Evolutionary conservation across 1,140 invertebrate genomes (phyloP), one percentile per base, ranked within the genome.

Genomic region (Solenopsis invicta): DNA sequence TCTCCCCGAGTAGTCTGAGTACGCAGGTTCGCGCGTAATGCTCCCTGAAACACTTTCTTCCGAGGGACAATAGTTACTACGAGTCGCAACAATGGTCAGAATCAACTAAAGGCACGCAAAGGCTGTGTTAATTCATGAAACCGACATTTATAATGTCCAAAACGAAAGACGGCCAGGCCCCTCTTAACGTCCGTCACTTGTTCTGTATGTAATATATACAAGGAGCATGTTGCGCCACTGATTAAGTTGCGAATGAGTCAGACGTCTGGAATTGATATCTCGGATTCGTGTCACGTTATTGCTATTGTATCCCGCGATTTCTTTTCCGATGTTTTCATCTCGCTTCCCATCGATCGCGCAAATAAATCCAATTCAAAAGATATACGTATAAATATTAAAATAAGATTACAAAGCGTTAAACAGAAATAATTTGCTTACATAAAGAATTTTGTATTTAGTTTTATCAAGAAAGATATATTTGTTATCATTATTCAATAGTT

Each of bases 241-340:
- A 82, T 82, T 82, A 82, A 74, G 54, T 74, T 34, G 54, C 69
- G 41, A 84, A 84, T 84, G 80, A 84, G 69, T 84, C 80, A 84
- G 54, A 18, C 69, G n/a, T 84, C 54, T 84, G 69, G 80, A 75
- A 84, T 75, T 61, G 69, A 4, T 29, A 24, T 62, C 24, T 61
- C 34, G 18, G 29, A 84, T 84, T 84, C 69, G 69, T 74, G 80
- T 74, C 67, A 48, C 13, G 54, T 84, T 61, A 50, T 45, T 37
- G 41, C 34, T 34, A 45, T 82, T 52, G 13, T 71, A 48, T 61
- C 52, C 34, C n/a, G 34, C 62, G 21, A 69, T 81, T 61, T 48
- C 37, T 67, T 66, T 80, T 34, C 45, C 10, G 3, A 66, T 52
- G 24, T 16, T 78, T 66, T 66, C 18, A 48, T 66, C 29, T 37